phyloP scores from a whole-genome alignment of 1,140 invertebrate genomes.

The Tetramorium simillimum region DNA sequence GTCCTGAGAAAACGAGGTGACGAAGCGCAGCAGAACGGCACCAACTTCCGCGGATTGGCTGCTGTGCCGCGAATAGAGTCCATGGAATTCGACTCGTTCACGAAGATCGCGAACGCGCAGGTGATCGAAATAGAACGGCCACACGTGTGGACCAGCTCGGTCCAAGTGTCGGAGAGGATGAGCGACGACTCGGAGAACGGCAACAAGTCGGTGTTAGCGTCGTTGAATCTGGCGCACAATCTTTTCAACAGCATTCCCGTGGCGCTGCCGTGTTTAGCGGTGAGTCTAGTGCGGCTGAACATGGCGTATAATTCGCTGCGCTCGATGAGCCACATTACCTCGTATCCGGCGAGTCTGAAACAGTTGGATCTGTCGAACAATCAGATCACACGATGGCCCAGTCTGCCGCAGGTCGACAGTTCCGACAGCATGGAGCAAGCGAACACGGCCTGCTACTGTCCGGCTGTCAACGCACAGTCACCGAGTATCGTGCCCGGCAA shows the following conservation, averaged over 20 bases:
- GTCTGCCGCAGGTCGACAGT: conserved; percentile 90
- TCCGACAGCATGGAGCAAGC: conserved; percentile 87
- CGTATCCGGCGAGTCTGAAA: conserved; percentile 94
- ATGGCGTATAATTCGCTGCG: conserved; percentile 95
- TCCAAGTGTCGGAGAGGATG: conserved; percentile 90
- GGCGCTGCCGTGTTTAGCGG: conserved; percentile 95
- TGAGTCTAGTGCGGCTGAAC: conserved; percentile 94
- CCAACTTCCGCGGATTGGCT: conserved; percentile 78
- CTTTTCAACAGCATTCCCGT: conserved; percentile 94
- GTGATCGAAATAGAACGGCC: conserved; percentile 87
- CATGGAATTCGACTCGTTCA: conserved; percentile 82
- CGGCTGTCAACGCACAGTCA: conserved; percentile 82
- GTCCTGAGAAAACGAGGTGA: conserved; percentile 76
- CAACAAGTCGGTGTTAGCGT: conserved; percentile 87
- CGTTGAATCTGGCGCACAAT: conserved; percentile 96
- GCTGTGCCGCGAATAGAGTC: conserved; percentile 81
- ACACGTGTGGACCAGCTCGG: conserved; percentile 90
- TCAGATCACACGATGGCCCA: conserved; percentile 95
- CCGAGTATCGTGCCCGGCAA: conserved; percentile 78
- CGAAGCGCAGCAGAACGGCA: conserved; percentile 77
- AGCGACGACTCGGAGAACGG: conserved; percentile 83
- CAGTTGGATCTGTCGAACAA: conserved; percentile 98
- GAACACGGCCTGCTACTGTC: conserved; percentile 89
- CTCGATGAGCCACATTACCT: conserved; percentile 95
- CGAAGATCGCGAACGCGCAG: conserved; percentile 82